Evolutionary conservation across 2,113 vertebrate genomes (phyloP).

Genomic region (Columba livia): DNA sequence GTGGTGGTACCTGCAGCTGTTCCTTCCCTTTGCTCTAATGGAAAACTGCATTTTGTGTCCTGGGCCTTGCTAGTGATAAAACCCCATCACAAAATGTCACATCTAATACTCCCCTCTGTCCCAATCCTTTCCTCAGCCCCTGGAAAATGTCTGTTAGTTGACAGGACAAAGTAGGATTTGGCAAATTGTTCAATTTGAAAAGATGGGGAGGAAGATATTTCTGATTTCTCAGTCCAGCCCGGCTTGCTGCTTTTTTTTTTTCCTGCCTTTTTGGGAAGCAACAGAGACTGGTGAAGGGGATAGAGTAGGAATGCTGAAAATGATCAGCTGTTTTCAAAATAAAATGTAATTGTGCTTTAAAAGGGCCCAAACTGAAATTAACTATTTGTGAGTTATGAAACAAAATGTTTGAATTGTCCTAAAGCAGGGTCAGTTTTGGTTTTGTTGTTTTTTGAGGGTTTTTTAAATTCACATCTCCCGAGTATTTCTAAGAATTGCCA

Average conservation of each 20-base stretch:
- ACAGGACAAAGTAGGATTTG: slow-evolving; percentile 6
- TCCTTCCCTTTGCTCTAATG: neutral
- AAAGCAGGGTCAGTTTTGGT: neutral
- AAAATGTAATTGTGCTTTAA: neutral
- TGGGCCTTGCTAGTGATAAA: neutral
- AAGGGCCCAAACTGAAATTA: neutral
- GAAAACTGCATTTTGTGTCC: neutral
- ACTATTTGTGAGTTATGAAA: neutral
- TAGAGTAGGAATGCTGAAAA: neutral
- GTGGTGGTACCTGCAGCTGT: neutral
- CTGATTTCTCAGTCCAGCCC: neutral
- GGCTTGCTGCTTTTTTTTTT: neutral
- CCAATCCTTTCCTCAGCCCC: neutral
- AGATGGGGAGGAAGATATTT: neutral
- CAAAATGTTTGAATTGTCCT: neutral
- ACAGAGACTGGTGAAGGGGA: neutral
- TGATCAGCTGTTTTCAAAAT: neutral
- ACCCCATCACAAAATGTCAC: neutral
- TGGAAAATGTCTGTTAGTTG: neutral
- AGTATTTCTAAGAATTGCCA: neutral
- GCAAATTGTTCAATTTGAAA: slow-evolving; percentile 5
- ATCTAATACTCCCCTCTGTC: neutral
- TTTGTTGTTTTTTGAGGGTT: neutral
- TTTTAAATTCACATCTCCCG: neutral
- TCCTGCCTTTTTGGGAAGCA: neutral